Conservation (phyloP, 1,140 invertebrate genomes). For the Trypoxylus dichotomus region DNA sequence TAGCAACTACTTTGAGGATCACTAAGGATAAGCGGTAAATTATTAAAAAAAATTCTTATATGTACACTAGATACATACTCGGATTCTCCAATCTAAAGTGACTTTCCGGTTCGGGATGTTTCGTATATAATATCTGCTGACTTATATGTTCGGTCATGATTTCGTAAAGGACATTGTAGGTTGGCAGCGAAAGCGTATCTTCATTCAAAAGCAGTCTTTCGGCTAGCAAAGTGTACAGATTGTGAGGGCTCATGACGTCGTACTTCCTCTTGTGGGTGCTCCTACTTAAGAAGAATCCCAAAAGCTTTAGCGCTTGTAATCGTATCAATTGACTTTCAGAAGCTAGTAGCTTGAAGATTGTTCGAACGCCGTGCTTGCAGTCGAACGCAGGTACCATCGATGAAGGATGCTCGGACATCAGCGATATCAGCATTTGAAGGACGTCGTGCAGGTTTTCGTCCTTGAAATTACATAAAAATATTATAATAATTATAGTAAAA, state of each 20-base stretch:
- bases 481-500: no score
- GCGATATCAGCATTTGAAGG: conserved; percentile 91
- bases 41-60: no score
- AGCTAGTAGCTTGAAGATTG: conserved; percentile 94
- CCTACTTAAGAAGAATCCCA: conserved; percentile 92
- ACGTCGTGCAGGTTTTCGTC: conserved; percentile 99
- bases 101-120: conserved; percentile 91
- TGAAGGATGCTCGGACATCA: conserved; percentile 97
- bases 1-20: conserved; percentile 98
- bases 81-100: conserved; percentile 96
- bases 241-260: conserved; percentile 97
- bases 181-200: conserved; percentile 85
- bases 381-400: conserved; percentile 99
- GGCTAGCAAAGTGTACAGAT: conserved; percentile 94
- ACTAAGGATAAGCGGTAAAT: conserved; percentile 63
- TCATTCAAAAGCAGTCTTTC: conserved; percentile 90
- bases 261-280: conserved; percentile 98
- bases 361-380: conserved; percentile 92
- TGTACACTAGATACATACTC: conserved; percentile 65
- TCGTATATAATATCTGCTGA: conserved; percentile 88
- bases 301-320: conserved; percentile 91
- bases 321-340: conserved; percentile 95
- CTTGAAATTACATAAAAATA: conserved; percentile 57
- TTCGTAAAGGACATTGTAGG: conserved; percentile 99
- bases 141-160: conserved; percentile 96